A percentile compares a stretch with the other conserved stretches of the same genome.
Conservation (phyloP, 2,797 vertebrate genomes). For the Pseudochromis fuscus region DNA sequence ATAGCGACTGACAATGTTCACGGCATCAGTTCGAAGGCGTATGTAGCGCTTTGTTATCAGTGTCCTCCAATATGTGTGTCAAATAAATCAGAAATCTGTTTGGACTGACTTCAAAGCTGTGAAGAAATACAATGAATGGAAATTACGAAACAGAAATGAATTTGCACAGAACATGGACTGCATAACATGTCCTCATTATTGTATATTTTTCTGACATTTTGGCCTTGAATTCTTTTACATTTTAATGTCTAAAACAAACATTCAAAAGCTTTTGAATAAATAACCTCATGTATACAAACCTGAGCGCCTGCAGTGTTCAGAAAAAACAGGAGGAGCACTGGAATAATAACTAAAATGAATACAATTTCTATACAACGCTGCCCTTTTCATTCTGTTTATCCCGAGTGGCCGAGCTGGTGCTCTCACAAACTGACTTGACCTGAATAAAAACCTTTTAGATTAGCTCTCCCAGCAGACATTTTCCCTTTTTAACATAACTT, state of each 20-base stretch:
- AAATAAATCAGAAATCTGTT: not conserved
- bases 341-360: slow-evolving; percentile 23
- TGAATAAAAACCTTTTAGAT: slow-evolving; percentile 17
- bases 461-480: slow-evolving; percentile 4
- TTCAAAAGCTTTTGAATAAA: slow-evolving; percentile 10
- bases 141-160: not conserved
- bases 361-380: slow-evolving; percentile 11
- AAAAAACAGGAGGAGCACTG: not conserved
- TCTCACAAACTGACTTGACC: slow-evolving; percentile 8
- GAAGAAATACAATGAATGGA: not conserved
- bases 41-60: not conserved
- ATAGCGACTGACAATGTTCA: not conserved
- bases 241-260: slow-evolving; percentile 7
- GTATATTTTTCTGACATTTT: slow-evolving; percentile 1
- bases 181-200: not conserved
- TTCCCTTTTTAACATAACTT: not conserved
- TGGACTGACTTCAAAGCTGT: not conserved
- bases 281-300: not conserved
- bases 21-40: not conserved
- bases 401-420: slow-evolving; percentile 7
- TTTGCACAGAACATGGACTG: not conserved
- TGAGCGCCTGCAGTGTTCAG: not conserved
- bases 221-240: not conserved
- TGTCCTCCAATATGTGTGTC: too few species aligned
- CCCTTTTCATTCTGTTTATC: slow-evolving; percentile 16